phyloP scores from a whole-genome alignment of 2,888 invertebrate genomes.

The Leptogaster cylindrica region DNA sequence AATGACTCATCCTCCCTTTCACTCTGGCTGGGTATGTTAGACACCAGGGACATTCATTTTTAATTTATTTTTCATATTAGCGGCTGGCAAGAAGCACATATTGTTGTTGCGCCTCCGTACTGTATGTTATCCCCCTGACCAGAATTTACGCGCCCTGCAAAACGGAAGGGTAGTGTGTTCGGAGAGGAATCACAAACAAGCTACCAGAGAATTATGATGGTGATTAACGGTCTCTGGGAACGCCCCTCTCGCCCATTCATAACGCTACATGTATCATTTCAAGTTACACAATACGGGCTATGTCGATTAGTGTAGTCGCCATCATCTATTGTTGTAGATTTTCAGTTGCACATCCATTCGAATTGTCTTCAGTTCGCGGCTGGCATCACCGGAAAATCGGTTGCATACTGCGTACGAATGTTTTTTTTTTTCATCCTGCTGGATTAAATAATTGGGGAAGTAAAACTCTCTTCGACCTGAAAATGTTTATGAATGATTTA shows the following conservation, averaged over 20 bases:
- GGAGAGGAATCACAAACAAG: constrained; percentile 43
- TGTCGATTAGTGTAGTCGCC: constrained; percentile 16
- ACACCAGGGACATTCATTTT: constrained; percentile 17
- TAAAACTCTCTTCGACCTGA: constrained; percentile 14
- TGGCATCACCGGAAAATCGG: constrained; percentile 5
- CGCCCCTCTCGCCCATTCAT: constrained; percentile 43
- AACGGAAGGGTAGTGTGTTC: constrained; percentile 30
- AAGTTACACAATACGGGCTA: constrained; percentile 28
- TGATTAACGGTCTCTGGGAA: constrained; percentile 46
- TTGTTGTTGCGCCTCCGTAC: constrained; percentile 4
- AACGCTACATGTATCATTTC: constrained; percentile 39
- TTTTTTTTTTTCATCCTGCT: constrained; percentile 5
- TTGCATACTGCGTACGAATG: constrained; percentile 1
- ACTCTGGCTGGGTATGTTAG: neutral
- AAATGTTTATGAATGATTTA: constrained; percentile 38
- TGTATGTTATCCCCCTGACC: constrained; percentile 1
- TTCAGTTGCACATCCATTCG: constrained; percentile 1
- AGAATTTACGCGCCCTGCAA: constrained; percentile 9
- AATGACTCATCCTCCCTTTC: too few relatives aligned
- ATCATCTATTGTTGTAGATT: constrained; percentile 9
- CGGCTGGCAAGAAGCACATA: constrained; percentile 19
- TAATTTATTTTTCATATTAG: constrained; percentile 32
- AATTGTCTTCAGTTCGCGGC: constrained; percentile 1
- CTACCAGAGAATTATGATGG: constrained; percentile 44
- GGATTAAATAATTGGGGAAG: constrained; percentile 29